A percentile compares a stretch with the other conserved stretches of the same genome.
Conservation (phyloP, 1,140 invertebrate genomes). For the Drepana arcuata region DNA sequence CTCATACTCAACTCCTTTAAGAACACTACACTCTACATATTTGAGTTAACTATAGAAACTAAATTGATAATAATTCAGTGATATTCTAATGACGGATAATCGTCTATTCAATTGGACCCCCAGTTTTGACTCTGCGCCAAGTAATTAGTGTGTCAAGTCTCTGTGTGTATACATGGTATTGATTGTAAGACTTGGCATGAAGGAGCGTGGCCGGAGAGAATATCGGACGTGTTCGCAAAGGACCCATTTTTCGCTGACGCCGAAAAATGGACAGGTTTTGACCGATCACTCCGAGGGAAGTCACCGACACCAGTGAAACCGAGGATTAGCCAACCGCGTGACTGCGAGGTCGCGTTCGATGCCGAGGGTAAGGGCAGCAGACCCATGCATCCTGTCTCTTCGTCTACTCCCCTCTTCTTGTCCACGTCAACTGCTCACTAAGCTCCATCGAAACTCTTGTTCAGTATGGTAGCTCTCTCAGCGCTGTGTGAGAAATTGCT, state of each 20-base stretch:
- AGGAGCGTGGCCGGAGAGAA: constrained; percentile 55
- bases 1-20: constrained; percentile 17
- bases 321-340: constrained; percentile 75
- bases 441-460: constrained; percentile 1
- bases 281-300: constrained; percentile 69
- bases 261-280: constrained; percentile 67
- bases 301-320: constrained; percentile 79
- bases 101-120: too few relatives aligned
- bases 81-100: too few relatives aligned
- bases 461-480: constrained; percentile 4
- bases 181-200: constrained; percentile 60
- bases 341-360: constrained; percentile 78
- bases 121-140: too few relatives aligned
- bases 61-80: too few relatives aligned
- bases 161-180: constrained; percentile 38
- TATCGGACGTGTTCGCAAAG: constrained; percentile 61
- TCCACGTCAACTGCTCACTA: constrained; percentile 2
- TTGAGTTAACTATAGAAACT: too few relatives aligned
- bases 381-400: constrained; percentile 39
- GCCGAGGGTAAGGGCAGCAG: constrained; percentile 76
- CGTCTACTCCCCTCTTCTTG: constrained; percentile 36
- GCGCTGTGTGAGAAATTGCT: constrained; percentile 13
- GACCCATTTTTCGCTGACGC: constrained; percentile 69
- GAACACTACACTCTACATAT: constrained; percentile 58
- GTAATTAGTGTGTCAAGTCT: too few relatives aligned